A percentile compares a stretch with the other conserved stretches of the same genome.
phyloP scores from a whole-genome alignment of 2,113 vertebrate genomes.

The Pedionomus torquatus region DNA sequence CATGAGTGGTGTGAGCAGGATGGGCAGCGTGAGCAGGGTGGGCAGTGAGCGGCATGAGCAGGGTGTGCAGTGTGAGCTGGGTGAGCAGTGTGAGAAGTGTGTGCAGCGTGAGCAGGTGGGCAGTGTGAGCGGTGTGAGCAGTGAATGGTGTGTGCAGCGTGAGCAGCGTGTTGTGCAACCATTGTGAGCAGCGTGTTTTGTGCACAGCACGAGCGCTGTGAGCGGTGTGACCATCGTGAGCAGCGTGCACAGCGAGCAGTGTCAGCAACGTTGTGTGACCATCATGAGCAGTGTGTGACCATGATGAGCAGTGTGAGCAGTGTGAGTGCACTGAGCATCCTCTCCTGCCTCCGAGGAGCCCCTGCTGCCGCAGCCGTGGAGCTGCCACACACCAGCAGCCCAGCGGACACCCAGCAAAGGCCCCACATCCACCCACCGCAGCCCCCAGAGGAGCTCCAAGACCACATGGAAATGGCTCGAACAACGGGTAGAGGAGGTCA shows the following conservation, averaged over 20 bases:
- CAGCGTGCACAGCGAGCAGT: neutral
- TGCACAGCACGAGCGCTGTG: too few relatives aligned
- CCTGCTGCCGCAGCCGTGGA: neutral
- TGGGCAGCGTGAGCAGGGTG: too few relatives aligned
- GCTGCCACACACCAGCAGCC: too few relatives aligned
- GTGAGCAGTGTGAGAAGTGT: neutral
- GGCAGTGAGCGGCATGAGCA: neutral
- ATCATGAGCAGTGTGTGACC: neutral
- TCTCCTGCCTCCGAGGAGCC: neutral
- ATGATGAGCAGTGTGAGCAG: too few relatives aligned
- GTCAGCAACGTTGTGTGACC: too few relatives aligned
- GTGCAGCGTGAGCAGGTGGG: neutral
- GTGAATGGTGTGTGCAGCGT: neutral
- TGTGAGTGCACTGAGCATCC: neutral
- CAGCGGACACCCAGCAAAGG: neutral
- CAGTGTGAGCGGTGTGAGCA: neutral
- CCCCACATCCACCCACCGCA: fast-evolving
- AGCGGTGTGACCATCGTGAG: neutral
- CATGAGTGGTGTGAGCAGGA: neutral
- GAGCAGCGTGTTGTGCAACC: too few relatives aligned
- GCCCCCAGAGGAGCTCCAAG: fast-evolving
- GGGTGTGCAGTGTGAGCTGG: neutral
- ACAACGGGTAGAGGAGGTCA: fast-evolving
- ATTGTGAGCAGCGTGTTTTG: too few relatives aligned
- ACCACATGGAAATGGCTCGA: neutral